These are phyloP conservation scores for Triplophysa rosa DNA, from an alignment of 2,113 vertebrate species.

Conservation along the genomic window DNA sequence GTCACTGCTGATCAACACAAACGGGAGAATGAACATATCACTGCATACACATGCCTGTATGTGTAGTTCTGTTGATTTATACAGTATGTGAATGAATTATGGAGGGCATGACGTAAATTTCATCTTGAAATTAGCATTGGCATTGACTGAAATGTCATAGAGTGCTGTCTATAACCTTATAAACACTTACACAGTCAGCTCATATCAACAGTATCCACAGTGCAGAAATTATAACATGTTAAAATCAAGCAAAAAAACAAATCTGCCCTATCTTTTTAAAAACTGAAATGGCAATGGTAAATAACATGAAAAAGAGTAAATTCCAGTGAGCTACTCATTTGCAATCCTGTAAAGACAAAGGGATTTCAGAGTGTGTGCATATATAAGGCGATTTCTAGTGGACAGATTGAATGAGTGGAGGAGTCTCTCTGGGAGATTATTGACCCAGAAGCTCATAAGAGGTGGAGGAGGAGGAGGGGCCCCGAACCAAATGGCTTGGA, in stretches of 20 bases:
- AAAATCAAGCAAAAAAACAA: not conserved
- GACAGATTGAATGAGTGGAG: conserved; percentile 61
- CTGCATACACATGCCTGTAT: conserved; percentile 12
- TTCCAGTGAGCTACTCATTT: not conserved
- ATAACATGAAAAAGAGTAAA: not conserved
- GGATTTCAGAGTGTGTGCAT: conserved; percentile 49
- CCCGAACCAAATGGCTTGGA: conserved; percentile 50
- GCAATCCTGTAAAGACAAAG: conserved; percentile 50
- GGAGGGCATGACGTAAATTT: not conserved
- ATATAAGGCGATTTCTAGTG: conserved; percentile 53
- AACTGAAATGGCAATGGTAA: not conserved
- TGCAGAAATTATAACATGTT: not conserved
- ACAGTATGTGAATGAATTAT: conserved; percentile 12
- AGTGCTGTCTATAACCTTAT: not conserved
- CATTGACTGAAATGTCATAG: not conserved
- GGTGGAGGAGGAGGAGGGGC: conserved; percentile 57
- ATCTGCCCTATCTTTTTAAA: not conserved
- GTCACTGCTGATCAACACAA: conserved; percentile 63
- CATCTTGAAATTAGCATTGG: conserved; percentile 4
- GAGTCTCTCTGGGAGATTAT: conserved; percentile 66
- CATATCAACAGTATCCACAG: not conserved
- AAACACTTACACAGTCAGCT: conserved; percentile 8
- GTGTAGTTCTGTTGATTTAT: conserved; percentile 9
- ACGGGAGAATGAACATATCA: not conserved
- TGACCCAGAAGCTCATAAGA: conserved; percentile 71